Evolutionary conservation across 2,888 invertebrate genomes (phyloP), one percentile per base, ranked within the genome.

Genomic region (Drosophila nigricruria): DNA sequence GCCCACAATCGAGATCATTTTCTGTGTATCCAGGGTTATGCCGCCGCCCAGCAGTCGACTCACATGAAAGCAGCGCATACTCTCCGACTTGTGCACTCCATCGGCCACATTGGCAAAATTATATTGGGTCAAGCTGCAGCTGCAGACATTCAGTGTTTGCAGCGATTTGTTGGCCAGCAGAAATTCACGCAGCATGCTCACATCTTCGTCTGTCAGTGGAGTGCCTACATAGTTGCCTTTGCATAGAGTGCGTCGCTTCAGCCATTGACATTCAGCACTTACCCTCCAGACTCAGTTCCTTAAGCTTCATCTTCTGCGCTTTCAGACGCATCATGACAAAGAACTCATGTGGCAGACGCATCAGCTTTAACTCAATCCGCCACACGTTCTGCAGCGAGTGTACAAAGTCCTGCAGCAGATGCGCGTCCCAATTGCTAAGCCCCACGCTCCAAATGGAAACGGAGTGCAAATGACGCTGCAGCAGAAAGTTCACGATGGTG

Each of bases 61-160:
- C 43, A 88, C 80, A 58, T 88, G 73, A 3, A 93, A 61, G 4
- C 61, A 62, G 1, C 65, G 60, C 34, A 93, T 40, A 4, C 78
- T 74, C 3, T 38, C 38, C 3, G 91, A 92, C 34, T 92, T 91
- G 40, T 91, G 47, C 3, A 93, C 79, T 0, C 91, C 93, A 77
- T 92, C 93, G 0, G 92, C 93, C 5, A 93, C 38, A 3, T 84
- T 57, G 5, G 91, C 86, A 53, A 92, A 92, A 32, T 85, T 89
- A n/a, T 79, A 90, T 58, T 92, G 92, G 43, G 74, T 89, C 16
- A 93, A 57, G 20, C 62, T 72, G 61, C 92, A 92, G 32, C 72
- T 60, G 40, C 71, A 74, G 0, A 91, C 82, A 64, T 90, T 81
- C 0, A 93, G 72, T 2, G 56, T 40, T 0, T 65, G 65, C 43